Evolutionary conservation across 2,797 vertebrate species (phyloP).

Genomic region (Columba guinea): DNA sequence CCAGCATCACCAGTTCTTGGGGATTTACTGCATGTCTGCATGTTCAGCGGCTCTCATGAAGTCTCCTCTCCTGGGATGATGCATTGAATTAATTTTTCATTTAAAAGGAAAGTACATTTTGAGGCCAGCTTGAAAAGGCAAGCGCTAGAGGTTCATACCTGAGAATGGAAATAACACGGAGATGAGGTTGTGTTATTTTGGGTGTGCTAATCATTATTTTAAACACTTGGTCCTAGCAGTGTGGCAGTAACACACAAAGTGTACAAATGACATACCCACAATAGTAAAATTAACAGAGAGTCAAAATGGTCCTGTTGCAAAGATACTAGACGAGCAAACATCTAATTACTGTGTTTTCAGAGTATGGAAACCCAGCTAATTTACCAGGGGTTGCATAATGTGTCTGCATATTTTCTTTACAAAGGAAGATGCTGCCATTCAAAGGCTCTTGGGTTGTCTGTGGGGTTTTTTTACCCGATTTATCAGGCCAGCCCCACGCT

Average conservation of each 20-base stretch:
- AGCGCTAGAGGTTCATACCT: not conserved
- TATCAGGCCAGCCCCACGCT: not conserved
- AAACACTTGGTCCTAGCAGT: not conserved
- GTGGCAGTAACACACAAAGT: not conserved
- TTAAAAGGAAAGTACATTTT: not conserved
- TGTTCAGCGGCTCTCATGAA: not conserved
- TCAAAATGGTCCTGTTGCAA: not conserved
- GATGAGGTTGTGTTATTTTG: not conserved
- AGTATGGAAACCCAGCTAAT: not conserved
- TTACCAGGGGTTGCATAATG: not conserved
- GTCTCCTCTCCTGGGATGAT: not conserved
- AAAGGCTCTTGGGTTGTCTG: not conserved
- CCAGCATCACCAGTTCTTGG: not conserved
- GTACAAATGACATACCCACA: not conserved
- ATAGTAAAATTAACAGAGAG: not conserved
- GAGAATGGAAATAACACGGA: not conserved
- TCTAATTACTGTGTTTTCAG: not conserved
- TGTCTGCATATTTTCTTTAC: not conserved
- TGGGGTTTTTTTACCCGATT: not conserved
- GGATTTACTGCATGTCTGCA: not conserved
- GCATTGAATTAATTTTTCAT: not conserved
- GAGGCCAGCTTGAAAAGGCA: not conserved
- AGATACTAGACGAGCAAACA: not conserved
- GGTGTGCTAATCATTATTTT: not conserved
- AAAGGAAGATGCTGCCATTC: conserved; percentile 3